Evolutionary conservation across 2,888 invertebrate species (phyloP), one percentile per base, ranked within the genome.

Genomic region (Cheilosia scutellata): DNA sequence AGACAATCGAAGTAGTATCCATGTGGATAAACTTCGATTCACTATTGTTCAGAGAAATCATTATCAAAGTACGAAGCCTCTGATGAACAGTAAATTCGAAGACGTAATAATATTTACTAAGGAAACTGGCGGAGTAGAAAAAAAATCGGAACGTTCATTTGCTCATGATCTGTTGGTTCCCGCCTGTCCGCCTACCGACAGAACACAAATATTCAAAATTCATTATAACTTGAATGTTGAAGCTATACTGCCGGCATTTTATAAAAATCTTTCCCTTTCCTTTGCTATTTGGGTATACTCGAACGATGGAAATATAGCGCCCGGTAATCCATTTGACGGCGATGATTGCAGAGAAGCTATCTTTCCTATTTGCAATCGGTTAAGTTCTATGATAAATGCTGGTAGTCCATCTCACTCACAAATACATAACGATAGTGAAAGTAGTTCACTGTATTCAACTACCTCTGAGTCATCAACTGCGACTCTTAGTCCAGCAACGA

Each of bases 11-110:
- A 92, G 92, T 79, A 91, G 90, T 20, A 91, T 91, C 13, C 91
- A 92, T 87, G 91, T 92, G 16, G 92, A 92, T 57, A 92, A 92
- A 83, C 88, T 92, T 82, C 91, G 92, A 62, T 92, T 92, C 77
- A 90, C 87, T 44, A 88, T 91, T 0, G 87, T 90, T 31, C 92
- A 92, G 88, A 88, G 90, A 63, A 87, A 92, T 40, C 89, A 88
- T 31, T 92, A 92, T 88, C 89, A 89, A 42, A 92, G 92, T 74
- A 90, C 90, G 60, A 89, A 90, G 20, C 92, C 92, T 1, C 66
- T 91, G 55, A 87, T 90, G 5, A 89, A 90, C 33, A 89, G 89
- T 27, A 92, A 91, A 87, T 88, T 89, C 27, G 92, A 92, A 87
- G 89, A 91, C 40, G 83, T 91, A 20, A 88, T 90, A 11, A 89